A percentile compares a stretch with the other conserved stretches of the same genome.
phyloP scores from a whole-genome alignment of 2,888 invertebrate species.

The Spilarctia lutea region DNA sequence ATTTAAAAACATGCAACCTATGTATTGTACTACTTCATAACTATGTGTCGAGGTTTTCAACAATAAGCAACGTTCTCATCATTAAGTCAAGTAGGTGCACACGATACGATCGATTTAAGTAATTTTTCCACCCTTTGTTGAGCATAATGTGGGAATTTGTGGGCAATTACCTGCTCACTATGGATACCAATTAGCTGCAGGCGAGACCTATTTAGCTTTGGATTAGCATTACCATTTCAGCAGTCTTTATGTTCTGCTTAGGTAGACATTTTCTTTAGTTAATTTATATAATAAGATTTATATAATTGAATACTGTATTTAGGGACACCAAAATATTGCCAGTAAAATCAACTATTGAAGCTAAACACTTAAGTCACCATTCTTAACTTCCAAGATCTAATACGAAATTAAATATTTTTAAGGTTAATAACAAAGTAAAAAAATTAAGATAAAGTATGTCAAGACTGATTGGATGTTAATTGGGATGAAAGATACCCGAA shows the following conservation, averaged over 20 bases:
- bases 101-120: constrained; percentile 51
- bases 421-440: neutral
- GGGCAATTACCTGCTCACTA: constrained; percentile 50
- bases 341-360: no score
- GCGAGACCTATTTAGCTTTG: constrained; percentile 44
- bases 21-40: neutral
- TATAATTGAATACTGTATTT: neutral
- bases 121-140: constrained; percentile 48
- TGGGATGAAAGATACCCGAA: neutral
- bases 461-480: neutral
- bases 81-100: constrained; percentile 40
- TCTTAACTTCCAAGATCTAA: no score
- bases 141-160: constrained; percentile 54
- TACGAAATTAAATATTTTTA: neutral
- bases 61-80: constrained; percentile 49
- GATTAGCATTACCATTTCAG: neutral
- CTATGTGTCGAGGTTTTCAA: constrained; percentile 22
- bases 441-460: neutral
- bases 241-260: neutral
- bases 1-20: neutral
- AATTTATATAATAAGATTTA: no score
- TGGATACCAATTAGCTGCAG: constrained; percentile 50
- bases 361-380: no score
- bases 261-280: neutral
- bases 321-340: neutral